phyloP scores from a whole-genome alignment of 2,888 invertebrate species.

The Noctua janthina region DNA sequence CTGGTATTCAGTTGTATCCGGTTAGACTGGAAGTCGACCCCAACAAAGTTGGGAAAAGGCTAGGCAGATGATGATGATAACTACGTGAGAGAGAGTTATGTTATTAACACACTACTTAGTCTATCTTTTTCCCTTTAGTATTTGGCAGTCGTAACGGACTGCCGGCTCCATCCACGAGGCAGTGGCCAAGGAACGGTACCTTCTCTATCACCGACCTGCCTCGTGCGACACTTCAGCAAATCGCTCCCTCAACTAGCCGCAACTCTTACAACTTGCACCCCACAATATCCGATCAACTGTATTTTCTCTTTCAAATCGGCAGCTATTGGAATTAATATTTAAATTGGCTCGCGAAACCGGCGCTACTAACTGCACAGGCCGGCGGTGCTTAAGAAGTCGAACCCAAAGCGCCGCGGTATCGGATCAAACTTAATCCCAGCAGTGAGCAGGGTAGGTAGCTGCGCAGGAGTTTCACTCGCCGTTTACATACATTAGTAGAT shows the following conservation, averaged over 20 bases:
- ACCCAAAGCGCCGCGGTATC: slow-evolving; percentile 19
- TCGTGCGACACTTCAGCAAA: background rate
- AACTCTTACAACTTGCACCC: slow-evolving; percentile 13
- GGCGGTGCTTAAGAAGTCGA: slow-evolving; percentile 41
- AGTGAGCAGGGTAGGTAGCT: background rate
- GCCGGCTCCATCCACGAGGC: background rate
- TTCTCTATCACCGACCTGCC: background rate
- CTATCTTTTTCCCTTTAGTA: background rate
- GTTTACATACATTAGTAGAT: slow-evolving; percentile 59
- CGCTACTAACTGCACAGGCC: slow-evolving; percentile 13
- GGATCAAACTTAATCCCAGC: slow-evolving; percentile 43
- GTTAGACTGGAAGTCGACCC: too few relatives aligned
- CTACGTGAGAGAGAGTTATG: background rate
- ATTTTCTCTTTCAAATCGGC: slow-evolving; percentile 37
- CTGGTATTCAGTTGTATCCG: too few relatives aligned
- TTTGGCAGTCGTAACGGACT: background rate
- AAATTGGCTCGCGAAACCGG: slow-evolving; percentile 24
- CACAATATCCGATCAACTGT: slow-evolving; percentile 2
- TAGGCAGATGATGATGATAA: too few relatives aligned
- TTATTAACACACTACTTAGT: background rate
- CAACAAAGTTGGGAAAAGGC: too few relatives aligned
- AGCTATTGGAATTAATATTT: slow-evolving; percentile 49
- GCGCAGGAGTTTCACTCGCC: slow-evolving; percentile 56
- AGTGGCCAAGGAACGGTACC: too few relatives aligned
- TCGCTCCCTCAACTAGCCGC: background rate